phyloP scores from a whole-genome alignment of 2,888 invertebrate species.

The Euphydryas editha region DNA sequence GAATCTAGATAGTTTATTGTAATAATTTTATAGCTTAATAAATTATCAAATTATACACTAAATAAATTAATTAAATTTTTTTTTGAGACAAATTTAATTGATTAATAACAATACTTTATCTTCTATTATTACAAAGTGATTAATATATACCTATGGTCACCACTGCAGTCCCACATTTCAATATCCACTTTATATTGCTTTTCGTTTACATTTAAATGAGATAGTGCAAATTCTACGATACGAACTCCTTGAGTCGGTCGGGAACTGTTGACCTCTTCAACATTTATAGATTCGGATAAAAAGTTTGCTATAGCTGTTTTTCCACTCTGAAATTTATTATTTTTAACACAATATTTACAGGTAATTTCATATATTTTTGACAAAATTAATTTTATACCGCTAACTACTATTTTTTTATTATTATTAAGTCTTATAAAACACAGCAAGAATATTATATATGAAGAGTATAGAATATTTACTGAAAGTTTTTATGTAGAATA shows the following conservation, averaged over 20 bases:
- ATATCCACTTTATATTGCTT: constrained; percentile 85
- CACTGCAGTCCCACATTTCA: constrained; percentile 92
- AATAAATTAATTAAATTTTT: background rate
- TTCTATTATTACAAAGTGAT: background rate
- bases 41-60: background rate
- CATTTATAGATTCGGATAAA: constrained; percentile 86
- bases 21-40: background rate
- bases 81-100: too few relatives aligned
- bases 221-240: constrained; percentile 90
- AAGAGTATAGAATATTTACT: too few relatives aligned
- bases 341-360: background rate
- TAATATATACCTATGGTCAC: constrained; percentile 85
- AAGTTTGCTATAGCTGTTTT: constrained; percentile 89
- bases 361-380: constrained; percentile 9
- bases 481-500: constrained; percentile 26
- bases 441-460: too few relatives aligned
- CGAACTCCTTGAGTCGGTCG: constrained; percentile 89
- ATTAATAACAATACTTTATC: background rate
- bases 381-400: too few relatives aligned
- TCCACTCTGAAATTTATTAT: constrained; percentile 83
- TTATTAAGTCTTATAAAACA: too few relatives aligned
- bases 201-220: constrained; percentile 83
- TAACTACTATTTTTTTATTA: too few relatives aligned
- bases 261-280: constrained; percentile 85
- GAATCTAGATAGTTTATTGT: constrained; percentile 78